Evolutionary conservation across 2,113 vertebrate species (phyloP).

Genomic region (Varanus salvator): DNA sequence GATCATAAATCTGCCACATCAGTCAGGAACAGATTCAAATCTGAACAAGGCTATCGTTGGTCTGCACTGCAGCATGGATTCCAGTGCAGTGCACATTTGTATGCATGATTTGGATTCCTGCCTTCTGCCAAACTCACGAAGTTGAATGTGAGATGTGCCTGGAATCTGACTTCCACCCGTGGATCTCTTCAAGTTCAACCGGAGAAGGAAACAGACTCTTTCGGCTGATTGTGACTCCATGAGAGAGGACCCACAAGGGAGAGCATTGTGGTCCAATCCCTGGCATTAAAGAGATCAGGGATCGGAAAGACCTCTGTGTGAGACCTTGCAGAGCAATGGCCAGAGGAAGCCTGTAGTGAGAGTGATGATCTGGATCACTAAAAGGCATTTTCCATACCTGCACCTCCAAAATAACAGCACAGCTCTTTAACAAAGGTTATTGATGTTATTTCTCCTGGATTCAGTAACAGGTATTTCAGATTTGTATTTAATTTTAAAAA

Average conservation of each 20-base stretch:
- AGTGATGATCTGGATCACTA: too few relatives aligned
- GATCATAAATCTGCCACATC: background rate
- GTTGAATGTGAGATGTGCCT: background rate
- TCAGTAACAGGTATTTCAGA: constrained; percentile 48
- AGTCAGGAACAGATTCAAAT: background rate
- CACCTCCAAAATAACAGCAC: background rate
- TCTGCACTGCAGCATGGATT: background rate
- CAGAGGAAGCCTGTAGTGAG: too few relatives aligned
- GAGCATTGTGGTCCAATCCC: background rate
- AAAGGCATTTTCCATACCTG: background rate
- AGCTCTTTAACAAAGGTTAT: background rate
- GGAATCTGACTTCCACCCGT: background rate
- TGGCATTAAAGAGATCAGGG: background rate
- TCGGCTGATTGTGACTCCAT: background rate
- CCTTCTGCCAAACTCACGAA: background rate
- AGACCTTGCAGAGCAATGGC: background rate
- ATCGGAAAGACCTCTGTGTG: background rate
- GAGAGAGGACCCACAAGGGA: background rate
- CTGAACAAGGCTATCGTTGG: background rate
- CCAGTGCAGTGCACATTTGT: background rate
- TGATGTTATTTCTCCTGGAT: background rate
- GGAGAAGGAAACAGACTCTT: background rate
- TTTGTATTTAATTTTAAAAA: constrained; percentile 44
- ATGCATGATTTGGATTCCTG: background rate
- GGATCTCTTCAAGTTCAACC: background rate